Evolutionary conservation across 2,797 vertebrate genomes (phyloP).

Genomic region (Hippopotamyrus pictus): DNA sequence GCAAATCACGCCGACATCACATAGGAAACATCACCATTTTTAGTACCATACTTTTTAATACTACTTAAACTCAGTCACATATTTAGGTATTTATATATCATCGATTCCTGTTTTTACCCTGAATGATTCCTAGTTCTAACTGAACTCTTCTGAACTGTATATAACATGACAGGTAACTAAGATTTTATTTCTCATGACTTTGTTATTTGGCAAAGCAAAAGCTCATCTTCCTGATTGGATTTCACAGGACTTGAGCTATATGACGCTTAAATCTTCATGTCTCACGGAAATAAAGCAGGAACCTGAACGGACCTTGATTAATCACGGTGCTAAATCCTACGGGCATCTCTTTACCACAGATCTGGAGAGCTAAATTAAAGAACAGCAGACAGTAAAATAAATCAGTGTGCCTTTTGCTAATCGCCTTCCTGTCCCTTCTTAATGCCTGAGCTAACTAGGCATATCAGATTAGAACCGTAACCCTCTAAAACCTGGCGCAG

Average conservation of each 20-base stretch:
- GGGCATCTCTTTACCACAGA: not conserved
- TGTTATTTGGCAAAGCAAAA: not conserved
- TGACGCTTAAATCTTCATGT: not conserved
- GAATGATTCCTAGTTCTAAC: not conserved
- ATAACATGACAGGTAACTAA: not conserved
- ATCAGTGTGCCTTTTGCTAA: not conserved
- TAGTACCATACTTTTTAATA: not conserved
- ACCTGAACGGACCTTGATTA: not conserved
- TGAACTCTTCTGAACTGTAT: not conserved
- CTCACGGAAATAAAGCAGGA: not conserved
- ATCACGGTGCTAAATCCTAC: not conserved
- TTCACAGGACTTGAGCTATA: not conserved
- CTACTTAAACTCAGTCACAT: not conserved
- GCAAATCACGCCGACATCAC: not conserved
- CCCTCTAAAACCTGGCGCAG: not conserved
- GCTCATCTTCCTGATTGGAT: not conserved
- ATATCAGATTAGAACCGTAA: not conserved
- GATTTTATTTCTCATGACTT: not conserved
- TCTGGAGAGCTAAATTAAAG: constrained; percentile 3
- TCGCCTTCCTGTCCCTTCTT: not conserved
- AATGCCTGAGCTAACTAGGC: not conserved
- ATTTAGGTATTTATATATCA: not conserved
- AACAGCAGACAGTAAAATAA: not conserved
- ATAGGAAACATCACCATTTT: not conserved
- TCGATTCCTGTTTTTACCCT: not conserved